Conservation (phyloP, 2,113 vertebrate species). For the Oenanthe oenanthe region DNA sequence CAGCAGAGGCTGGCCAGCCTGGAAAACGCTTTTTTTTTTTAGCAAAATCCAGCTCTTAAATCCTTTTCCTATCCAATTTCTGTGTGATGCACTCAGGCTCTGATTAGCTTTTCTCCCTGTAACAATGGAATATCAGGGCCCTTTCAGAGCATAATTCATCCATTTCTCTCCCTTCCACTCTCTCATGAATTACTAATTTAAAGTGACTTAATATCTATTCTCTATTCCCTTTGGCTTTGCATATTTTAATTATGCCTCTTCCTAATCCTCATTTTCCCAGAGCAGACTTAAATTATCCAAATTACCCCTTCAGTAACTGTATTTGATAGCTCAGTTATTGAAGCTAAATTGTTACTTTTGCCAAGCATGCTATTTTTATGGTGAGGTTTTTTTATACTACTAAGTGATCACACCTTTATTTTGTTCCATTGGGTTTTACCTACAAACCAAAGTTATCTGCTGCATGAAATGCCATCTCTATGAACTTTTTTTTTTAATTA, state of each 20-base stretch:
- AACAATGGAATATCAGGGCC: conserved; percentile 22
- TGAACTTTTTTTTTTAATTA: background rate
- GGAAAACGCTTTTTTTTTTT: background rate
- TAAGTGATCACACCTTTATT: background rate
- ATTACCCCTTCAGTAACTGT: conserved; percentile 19
- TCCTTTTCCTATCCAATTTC: background rate
- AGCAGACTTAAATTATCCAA: conserved; percentile 43
- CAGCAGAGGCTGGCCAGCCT: background rate
- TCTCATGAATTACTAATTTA: conserved; percentile 52
- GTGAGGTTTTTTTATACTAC: background rate
- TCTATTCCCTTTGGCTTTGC: conserved; percentile 51
- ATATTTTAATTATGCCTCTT: conserved; percentile 59
- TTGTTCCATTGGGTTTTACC: background rate
- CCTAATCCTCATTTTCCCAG: conserved; percentile 55
- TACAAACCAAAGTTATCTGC: background rate
- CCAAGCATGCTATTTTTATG: conserved; percentile 17
- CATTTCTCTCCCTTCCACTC: background rate
- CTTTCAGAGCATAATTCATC: conserved; percentile 38
- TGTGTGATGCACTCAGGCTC: background rate
- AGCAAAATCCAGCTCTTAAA: background rate
- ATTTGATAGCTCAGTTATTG: conserved; percentile 46
- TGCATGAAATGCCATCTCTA: background rate
- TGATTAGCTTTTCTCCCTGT: conserved; percentile 10
- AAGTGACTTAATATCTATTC: conserved; percentile 45
- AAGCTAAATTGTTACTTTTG: conserved; percentile 48